Evolutionary conservation across 1,140 invertebrate species (phyloP).

Genomic region (Drosophila lacteicornis): DNA sequence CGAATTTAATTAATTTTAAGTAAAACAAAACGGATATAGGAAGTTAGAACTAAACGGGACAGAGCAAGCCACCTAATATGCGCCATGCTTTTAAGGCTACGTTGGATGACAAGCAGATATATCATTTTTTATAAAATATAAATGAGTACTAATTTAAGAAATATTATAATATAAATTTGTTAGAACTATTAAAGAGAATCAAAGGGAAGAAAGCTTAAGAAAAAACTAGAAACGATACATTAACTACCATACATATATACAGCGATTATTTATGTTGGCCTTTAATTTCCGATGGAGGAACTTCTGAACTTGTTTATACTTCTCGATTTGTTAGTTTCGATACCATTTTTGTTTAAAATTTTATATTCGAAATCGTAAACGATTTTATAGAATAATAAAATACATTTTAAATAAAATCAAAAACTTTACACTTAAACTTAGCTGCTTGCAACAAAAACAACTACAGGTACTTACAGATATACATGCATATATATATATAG

Average conservation of each 20-base stretch:
- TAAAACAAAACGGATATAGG: conserved; percentile 52
- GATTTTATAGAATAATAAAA: conserved; percentile 72
- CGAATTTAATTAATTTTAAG: conserved; percentile 80
- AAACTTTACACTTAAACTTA: conserved; percentile 82
- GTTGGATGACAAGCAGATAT: conserved; percentile 62
- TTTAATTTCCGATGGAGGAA: conserved; percentile 35
- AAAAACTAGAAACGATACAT: conserved; percentile 41
- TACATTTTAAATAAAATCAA: conserved; percentile 59
- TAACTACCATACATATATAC: conserved; percentile 42
- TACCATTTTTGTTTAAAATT: conserved; percentile 28
- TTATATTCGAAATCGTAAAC: conserved; percentile 68
- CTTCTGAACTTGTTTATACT: conserved; percentile 36
- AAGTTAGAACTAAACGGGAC: conserved; percentile 40
- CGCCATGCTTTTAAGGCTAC: conserved; percentile 39
- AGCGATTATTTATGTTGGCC: conserved; percentile 63
- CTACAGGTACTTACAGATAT: conserved; percentile 82
- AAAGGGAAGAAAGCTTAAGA: conserved; percentile 40
- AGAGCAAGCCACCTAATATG: conserved; percentile 48
- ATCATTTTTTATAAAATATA: conserved; percentile 75
- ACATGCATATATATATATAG: conserved; percentile 64
- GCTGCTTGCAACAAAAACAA: conserved; percentile 81
- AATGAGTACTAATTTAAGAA: conserved; percentile 56
- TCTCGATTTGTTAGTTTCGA: conserved; percentile 27
- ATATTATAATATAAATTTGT: conserved; percentile 73
- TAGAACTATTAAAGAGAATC: conserved; percentile 63